Percentiles rank a stretch among this genome's conserved stretches.
These are phyloP conservation scores for Cantharis lateralis DNA, from an alignment of 2,888 invertebrate genomes.

Conservation along the genomic window DNA sequence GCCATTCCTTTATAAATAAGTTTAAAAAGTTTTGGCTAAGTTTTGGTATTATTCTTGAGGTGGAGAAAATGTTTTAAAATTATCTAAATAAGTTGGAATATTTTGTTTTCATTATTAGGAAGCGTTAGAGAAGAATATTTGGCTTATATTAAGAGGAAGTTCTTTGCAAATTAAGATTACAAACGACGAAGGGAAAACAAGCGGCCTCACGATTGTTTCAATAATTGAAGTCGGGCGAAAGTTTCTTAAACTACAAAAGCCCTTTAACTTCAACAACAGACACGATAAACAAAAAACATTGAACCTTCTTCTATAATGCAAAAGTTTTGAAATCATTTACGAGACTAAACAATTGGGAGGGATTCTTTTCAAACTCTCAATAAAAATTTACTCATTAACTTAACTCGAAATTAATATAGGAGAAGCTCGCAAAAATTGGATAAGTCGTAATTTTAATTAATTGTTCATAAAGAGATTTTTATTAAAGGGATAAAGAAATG, in stretches of 20 bases:
- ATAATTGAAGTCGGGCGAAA: slow-evolving; percentile 27
- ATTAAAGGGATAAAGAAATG: background rate
- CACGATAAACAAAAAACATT: slow-evolving; percentile 28
- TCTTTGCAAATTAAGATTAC: slow-evolving; percentile 23
- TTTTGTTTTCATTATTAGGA: slow-evolving; percentile 2
- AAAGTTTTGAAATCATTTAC: slow-evolving; percentile 30
- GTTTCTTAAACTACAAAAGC: slow-evolving; percentile 25
- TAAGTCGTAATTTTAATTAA: background rate
- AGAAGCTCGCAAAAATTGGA: background rate
- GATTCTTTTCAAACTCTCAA: slow-evolving; percentile 22
- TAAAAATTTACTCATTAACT: slow-evolving; percentile 26
- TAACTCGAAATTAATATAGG: background rate
- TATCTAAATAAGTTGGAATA: background rate
- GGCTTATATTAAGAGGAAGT: slow-evolving; percentile 11
- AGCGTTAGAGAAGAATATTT: slow-evolving; percentile 5
- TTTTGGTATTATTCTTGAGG: slow-evolving; percentile 9
- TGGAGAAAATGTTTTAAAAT: slow-evolving; percentile 6
- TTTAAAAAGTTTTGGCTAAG: slow-evolving; percentile 18
- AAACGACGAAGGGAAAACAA: slow-evolving; percentile 10
- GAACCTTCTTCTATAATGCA: slow-evolving; percentile 27
- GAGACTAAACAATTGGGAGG: slow-evolving; percentile 27
- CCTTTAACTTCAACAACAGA: slow-evolving; percentile 28
- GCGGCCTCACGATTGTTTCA: slow-evolving; percentile 24
- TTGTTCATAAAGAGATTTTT: background rate
- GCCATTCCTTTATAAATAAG: slow-evolving; percentile 20